These are phyloP conservation scores for Strigamia maritima DNA, from an alignment of 2,888 invertebrate species.

Conservation along the genomic window DNA sequence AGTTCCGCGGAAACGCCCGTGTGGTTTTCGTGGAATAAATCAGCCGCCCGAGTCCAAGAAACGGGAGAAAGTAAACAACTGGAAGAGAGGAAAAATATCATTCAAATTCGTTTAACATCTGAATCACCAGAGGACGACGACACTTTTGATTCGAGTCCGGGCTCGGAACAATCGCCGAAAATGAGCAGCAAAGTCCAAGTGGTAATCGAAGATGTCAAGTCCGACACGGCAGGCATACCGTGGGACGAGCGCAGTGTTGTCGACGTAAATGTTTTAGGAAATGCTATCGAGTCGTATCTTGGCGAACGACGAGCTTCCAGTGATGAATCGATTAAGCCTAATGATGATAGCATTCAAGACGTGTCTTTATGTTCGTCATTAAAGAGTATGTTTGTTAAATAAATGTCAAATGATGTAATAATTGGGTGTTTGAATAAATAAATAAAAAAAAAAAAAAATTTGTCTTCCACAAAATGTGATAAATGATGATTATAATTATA, in stretches of 20 bases:
- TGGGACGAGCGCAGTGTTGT: constrained; percentile 42
- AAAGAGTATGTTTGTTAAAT: constrained; percentile 37
- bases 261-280: constrained; percentile 41
- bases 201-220: background rate
- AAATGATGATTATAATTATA: no score
- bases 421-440: background rate
- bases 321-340: background rate
- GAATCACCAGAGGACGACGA: constrained; percentile 28
- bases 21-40: constrained; percentile 8
- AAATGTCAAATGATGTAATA: background rate
- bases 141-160: background rate
- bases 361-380: constrained; percentile 31
- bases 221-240: constrained; percentile 11
- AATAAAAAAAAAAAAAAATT: no score
- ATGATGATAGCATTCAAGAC: background rate
- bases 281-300: constrained; percentile 42
- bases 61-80: background rate
- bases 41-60: background rate
- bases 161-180: background rate
- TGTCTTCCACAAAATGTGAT: constrained; percentile 16
- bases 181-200: background rate
- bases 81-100: background rate
- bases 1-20: background rate
- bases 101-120: constrained; percentile 32
- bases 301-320: constrained; percentile 11